These are phyloP conservation scores for Pogonocherus hispidulus DNA, from an alignment of 2,888 invertebrate genomes.

Conservation along the genomic window DNA sequence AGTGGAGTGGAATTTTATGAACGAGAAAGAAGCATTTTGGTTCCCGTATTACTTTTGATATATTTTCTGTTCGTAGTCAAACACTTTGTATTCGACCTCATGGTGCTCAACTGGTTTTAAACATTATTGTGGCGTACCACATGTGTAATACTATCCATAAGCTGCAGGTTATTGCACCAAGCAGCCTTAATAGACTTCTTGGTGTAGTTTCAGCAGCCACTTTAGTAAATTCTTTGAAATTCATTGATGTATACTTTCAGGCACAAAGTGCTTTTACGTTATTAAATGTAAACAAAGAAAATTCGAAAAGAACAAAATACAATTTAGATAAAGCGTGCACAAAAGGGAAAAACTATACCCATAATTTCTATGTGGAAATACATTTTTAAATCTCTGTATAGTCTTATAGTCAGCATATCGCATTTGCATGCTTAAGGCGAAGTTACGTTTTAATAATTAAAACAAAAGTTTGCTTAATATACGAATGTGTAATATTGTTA, in stretches of 20 bases:
- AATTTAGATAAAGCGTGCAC: slow-evolving; percentile 18
- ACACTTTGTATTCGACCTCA: neutral
- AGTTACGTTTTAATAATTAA: slow-evolving; percentile 28
- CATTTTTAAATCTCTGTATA: neutral
- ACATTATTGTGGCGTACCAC: neutral
- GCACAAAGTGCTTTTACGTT: too few species aligned
- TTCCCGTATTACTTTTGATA: too few species aligned
- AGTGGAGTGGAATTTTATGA: too few species aligned
- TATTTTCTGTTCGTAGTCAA: too few species aligned
- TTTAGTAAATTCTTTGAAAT: slow-evolving; percentile 1
- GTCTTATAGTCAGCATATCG: neutral
- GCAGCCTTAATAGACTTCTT: neutral
- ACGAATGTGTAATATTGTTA: slow-evolving; percentile 19
- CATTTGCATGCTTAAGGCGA: slow-evolving; percentile 19
- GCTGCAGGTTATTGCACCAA: neutral
- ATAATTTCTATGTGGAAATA: neutral
- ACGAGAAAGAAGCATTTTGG: too few species aligned
- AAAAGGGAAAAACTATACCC: neutral
- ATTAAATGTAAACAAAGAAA: too few species aligned
- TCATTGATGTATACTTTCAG: slow-evolving; percentile 7
- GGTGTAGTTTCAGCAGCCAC: neutral
- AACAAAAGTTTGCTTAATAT: slow-evolving; percentile 20
- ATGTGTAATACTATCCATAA: neutral
- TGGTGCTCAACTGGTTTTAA: neutral
- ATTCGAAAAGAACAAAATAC: too few species aligned